Evolutionary conservation across 2,888 invertebrate genomes (phyloP).

Genomic region (Anthoptus insignis): DNA sequence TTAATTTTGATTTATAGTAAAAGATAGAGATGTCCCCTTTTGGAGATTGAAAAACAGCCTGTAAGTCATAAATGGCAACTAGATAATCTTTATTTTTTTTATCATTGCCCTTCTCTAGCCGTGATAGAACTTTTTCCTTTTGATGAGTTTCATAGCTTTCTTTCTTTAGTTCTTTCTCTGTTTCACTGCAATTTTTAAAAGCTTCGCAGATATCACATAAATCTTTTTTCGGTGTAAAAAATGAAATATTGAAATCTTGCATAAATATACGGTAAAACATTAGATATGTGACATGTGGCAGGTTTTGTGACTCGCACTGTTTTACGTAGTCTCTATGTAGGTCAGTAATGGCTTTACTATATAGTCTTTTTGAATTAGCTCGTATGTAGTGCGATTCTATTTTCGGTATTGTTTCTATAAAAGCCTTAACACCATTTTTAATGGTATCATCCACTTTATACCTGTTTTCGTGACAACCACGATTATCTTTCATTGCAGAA

Average conservation of each 20-base stretch:
- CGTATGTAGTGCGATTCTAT: slow-evolving; percentile 19
- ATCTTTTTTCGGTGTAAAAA: not conserved
- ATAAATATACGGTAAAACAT: not conserved
- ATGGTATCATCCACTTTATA: not conserved
- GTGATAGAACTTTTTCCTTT: slow-evolving; percentile 9
- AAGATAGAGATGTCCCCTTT: slow-evolving; percentile 49
- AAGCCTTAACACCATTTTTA: not conserved
- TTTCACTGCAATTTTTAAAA: not conserved
- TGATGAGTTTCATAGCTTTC: slow-evolving; percentile 4
- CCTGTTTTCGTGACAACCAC: not conserved
- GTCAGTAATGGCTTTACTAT: slow-evolving; percentile 13
- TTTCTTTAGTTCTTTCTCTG: slow-evolving; percentile 12
- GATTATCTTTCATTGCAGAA: slow-evolving; percentile 13
- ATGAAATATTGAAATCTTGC: not conserved
- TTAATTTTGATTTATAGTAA: slow-evolving; percentile 50
- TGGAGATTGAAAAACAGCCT: slow-evolving; percentile 50
- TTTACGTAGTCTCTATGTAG: not conserved
- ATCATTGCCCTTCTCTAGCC: slow-evolving; percentile 22
- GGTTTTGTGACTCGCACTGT: not conserved
- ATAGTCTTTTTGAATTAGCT: slow-evolving; percentile 10
- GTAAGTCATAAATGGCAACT: not conserved
- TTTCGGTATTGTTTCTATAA: slow-evolving; percentile 6
- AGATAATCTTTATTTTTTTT: slow-evolving; percentile 10
- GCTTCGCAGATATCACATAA: not conserved
- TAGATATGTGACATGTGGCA: not conserved